Percentiles rank a stretch among this genome's conserved stretches.
phyloP scores from a whole-genome alignment of 2,797 vertebrate species.

The Petrocephalus schoutedeni region DNA sequence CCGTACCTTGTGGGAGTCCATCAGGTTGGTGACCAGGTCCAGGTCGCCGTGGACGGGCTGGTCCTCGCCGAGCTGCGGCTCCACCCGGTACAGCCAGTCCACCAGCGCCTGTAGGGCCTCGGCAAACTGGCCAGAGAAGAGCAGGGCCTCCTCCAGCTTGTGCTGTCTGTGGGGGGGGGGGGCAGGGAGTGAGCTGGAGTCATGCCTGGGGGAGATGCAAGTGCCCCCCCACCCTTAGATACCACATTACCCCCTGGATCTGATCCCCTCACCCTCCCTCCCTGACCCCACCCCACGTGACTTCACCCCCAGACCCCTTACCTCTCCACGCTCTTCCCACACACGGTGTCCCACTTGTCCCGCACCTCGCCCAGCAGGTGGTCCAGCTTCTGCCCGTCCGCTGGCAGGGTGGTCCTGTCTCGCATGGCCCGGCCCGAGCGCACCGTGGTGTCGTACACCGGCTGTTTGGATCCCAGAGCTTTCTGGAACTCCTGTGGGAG shows the following conservation, averaged over 20 bases:
- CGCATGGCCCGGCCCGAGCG: slow-evolving; percentile 88
- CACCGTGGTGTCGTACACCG: slow-evolving; percentile 93
- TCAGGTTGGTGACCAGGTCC: slow-evolving; percentile 93
- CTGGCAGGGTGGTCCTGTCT: slow-evolving; percentile 83
- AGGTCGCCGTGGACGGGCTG: slow-evolving; percentile 93
- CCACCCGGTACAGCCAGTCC: slow-evolving; percentile 95
- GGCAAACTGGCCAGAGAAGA: slow-evolving; percentile 97
- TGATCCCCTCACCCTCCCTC: not conserved
- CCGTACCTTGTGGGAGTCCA: slow-evolving; percentile 93
- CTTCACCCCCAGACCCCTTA: slow-evolving; percentile 38
- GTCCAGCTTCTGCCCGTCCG: slow-evolving; percentile 87
- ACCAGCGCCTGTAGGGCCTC: slow-evolving; percentile 93
- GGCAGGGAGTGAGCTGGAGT: slow-evolving; percentile 11
- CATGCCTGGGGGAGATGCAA: not conserved
- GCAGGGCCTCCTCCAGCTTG: slow-evolving; percentile 93
- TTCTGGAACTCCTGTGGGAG: slow-evolving; percentile 89
- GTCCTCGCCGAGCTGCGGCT: slow-evolving; percentile 91
- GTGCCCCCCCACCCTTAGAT: not conserved
- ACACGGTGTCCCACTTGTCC: slow-evolving; percentile 98
- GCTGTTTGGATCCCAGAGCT: slow-evolving; percentile 91
- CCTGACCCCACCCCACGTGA: not conserved
- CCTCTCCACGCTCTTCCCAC: slow-evolving; percentile 97
- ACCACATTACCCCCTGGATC: not conserved
- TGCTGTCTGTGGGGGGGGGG: slow-evolving; percentile 74
- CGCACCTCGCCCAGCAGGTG: slow-evolving; percentile 89